These are phyloP conservation scores for Taenaris catops DNA, from an alignment of 2,888 invertebrate genomes.

Conservation along the genomic window DNA sequence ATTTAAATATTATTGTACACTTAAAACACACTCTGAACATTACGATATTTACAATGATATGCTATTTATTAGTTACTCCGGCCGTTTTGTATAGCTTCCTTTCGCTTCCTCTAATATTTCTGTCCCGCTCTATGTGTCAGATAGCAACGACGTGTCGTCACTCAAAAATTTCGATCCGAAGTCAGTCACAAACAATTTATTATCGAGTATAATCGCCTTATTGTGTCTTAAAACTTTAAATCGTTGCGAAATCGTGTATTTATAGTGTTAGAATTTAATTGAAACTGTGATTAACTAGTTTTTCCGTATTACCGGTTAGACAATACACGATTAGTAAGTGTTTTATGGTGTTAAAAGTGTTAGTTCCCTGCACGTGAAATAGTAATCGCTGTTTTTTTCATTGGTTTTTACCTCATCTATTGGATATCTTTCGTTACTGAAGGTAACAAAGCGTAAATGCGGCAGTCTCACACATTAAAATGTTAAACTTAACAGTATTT, in stretches of 20 bases:
- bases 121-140: conserved; percentile 47
- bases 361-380: conserved; percentile 8
- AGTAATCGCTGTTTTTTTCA: conserved; percentile 38
- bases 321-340: conserved; percentile 14
- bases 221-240: conserved; percentile 34
- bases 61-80: too few species aligned
- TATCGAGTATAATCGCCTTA: conserved; percentile 49
- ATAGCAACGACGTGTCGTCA: conserved; percentile 53
- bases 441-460: conserved; percentile 55
- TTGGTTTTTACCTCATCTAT: conserved; percentile 51
- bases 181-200: conserved; percentile 63
- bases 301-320: conserved; percentile 1
- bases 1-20: too few species aligned
- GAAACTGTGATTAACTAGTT: conserved; percentile 7
- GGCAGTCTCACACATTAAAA: conserved; percentile 42
- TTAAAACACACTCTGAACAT: too few species aligned
- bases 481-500: neutral
- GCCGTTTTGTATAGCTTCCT: too few species aligned
- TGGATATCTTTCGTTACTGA: conserved; percentile 46
- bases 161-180: conserved; percentile 49
- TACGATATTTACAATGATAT: too few species aligned
- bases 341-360: conserved; percentile 18
- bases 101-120: conserved; percentile 33
- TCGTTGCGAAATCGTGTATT: conserved; percentile 33
- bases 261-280: conserved; percentile 4